These are phyloP conservation scores for Camponotus floridanus DNA, from an alignment of 1,140 invertebrate species.

Conservation along the genomic window DNA sequence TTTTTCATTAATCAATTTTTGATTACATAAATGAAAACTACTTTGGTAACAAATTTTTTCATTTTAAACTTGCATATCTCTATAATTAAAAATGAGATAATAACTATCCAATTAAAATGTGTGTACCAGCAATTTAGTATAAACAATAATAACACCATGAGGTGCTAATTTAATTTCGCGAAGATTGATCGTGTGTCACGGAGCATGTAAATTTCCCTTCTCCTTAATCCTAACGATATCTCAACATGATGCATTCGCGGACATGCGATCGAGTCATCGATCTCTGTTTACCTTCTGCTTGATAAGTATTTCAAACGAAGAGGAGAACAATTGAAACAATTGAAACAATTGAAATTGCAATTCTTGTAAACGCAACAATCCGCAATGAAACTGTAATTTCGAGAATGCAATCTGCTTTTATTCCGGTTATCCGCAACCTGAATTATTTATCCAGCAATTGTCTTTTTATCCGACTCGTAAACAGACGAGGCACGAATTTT, in stretches of 20 bases:
- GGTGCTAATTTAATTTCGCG: constrained; percentile 43
- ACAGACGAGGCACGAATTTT: constrained; percentile 60
- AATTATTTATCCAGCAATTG: constrained; percentile 68
- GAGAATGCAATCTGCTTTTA: constrained; percentile 59
- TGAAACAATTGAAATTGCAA: constrained; percentile 47
- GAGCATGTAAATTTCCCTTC: constrained; percentile 36
- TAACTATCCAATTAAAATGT: constrained; percentile 1
- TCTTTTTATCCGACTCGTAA: constrained; percentile 32
- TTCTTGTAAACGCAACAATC: constrained; percentile 24
- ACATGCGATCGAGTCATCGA: constrained; percentile 50
- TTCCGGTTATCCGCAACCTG: constrained; percentile 69
- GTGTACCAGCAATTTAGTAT: background rate
- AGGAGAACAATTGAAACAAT: background rate
- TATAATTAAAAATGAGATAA: background rate
- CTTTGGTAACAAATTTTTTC: background rate
- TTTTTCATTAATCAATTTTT: background rate
- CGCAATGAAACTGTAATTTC: constrained; percentile 62
- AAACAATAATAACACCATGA: constrained; percentile 10
- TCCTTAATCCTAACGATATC: constrained; percentile 22
- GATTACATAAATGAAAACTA: background rate
- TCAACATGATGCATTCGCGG: constrained; percentile 23
- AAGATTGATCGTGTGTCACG: constrained; percentile 47
- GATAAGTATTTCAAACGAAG: constrained; percentile 19
- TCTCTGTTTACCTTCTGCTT: constrained; percentile 26
- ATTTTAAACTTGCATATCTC: background rate